A percentile compares a stretch with the other conserved stretches of the same genome.
These are phyloP conservation scores for Blastomussa wellsi DNA, from an alignment of 92 coral and sea anemone species.

Conservation along the genomic window DNA sequence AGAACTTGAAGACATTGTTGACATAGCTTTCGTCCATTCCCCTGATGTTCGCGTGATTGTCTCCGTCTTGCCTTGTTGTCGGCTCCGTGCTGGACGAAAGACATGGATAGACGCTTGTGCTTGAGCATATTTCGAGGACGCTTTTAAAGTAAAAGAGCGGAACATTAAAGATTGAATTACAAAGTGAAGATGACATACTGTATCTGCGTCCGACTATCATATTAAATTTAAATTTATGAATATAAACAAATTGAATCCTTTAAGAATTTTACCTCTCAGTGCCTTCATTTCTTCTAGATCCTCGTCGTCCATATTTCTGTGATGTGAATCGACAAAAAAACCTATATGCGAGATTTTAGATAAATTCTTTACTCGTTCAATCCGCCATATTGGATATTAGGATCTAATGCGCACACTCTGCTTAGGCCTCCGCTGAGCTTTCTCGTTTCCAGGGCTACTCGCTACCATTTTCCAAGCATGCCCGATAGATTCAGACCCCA, in stretches of 20 bases:
- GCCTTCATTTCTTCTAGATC: conserved; percentile 96
- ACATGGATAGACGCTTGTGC: conserved; percentile 17
- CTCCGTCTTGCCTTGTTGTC: not conserved
- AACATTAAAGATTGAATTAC: not conserved
- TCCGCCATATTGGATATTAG: conserved; percentile 57
- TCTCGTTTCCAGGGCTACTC: not conserved
- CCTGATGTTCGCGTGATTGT: conserved; percentile 28
- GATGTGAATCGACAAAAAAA: not conserved
- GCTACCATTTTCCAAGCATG: too few relatives aligned
- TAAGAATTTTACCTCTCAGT: conserved; percentile 66
- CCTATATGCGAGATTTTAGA: not conserved
- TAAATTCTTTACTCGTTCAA: not conserved
- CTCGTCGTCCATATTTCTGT: conserved; percentile 81
- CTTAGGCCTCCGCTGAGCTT: not conserved
- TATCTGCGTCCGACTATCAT: too few relatives aligned
- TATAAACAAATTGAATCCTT: not conserved
- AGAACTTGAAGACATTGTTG: conserved; percentile 3
- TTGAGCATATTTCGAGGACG: conserved; percentile 35
- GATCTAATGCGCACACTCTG: not conserved
- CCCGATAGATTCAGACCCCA: too few relatives aligned
- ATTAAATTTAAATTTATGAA: not conserved
- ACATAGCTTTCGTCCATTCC: conserved; percentile 10
- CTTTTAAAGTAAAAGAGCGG: not conserved
- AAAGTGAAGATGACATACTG: not conserved
- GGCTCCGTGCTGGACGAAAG: conserved; percentile 16